Conservation (phyloP, 1,140 invertebrate genomes). For the Calliopsis andreniformis region DNA sequence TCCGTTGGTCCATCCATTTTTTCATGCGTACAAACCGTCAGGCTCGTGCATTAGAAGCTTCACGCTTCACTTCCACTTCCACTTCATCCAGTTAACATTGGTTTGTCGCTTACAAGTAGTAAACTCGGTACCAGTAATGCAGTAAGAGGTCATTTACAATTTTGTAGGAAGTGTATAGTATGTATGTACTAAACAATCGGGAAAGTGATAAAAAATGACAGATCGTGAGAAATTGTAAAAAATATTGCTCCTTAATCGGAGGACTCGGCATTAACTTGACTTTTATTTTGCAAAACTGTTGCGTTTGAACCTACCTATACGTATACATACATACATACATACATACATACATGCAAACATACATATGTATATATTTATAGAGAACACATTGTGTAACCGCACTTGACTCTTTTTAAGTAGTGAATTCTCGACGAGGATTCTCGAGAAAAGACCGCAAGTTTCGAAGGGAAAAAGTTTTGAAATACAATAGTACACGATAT, state of each 20-base stretch:
- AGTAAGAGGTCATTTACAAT: too few relatives aligned
- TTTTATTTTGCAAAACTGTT: too few relatives aligned
- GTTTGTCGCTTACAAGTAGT: constrained; percentile 67
- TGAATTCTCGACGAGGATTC: too few relatives aligned
- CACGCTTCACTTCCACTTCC: constrained; percentile 27
- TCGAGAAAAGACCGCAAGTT: constrained; percentile 10
- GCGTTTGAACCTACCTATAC: too few relatives aligned
- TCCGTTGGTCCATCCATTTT: constrained; percentile 68
- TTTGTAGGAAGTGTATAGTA: too few relatives aligned
- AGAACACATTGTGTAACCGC: background rate
- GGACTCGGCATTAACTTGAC: background rate
- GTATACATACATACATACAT: too few relatives aligned
- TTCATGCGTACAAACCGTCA: constrained; percentile 32
- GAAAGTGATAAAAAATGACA: too few relatives aligned
- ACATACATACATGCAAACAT: too few relatives aligned
- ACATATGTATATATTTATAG: background rate
- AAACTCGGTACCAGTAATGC: too few relatives aligned
- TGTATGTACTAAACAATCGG: background rate
- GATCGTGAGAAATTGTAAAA: background rate
- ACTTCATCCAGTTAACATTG: constrained; percentile 55
- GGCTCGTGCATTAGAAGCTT: constrained; percentile 35
- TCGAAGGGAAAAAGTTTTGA: constrained; percentile 34
- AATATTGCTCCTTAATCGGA: background rate
- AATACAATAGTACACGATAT: constrained; percentile 61
- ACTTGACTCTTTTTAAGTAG: constrained; percentile 2